Evolutionary conservation across 2,888 invertebrate genomes (phyloP).

Genomic region (Sabatieria punctata): DNA sequence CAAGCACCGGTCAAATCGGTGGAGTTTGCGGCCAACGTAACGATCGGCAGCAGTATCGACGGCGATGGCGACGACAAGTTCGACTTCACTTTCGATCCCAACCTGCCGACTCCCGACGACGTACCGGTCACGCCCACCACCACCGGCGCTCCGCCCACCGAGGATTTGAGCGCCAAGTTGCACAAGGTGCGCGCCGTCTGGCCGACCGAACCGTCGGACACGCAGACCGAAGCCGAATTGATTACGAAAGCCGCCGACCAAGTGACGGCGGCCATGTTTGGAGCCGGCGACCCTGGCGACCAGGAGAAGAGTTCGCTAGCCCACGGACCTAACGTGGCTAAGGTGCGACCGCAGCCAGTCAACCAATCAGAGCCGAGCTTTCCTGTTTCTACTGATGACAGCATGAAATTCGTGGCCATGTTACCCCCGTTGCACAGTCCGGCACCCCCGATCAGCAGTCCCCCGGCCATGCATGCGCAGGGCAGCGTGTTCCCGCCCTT

Average conservation of each 20-base stretch:
- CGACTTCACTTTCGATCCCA: slow-evolving; percentile 68
- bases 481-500: too few relatives aligned
- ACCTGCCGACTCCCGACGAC: slow-evolving; percentile 3
- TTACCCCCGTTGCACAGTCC: too few relatives aligned
- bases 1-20: background rate
- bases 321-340: slow-evolving; percentile 8
- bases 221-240: background rate
- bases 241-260: background rate
- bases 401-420: too few relatives aligned
- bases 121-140: background rate
- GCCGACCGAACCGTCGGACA: background rate
- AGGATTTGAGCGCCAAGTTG: background rate
- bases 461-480: too few relatives aligned
- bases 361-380: background rate
- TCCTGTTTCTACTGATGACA: too few relatives aligned
- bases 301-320: background rate
- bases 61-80: slow-evolving; percentile 43
- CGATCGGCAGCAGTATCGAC: background rate
- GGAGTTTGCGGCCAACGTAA: slow-evolving; percentile 1
- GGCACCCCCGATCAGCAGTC: too few relatives aligned
- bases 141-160: background rate
- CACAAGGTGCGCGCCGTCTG: slow-evolving; percentile 1
- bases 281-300: too few relatives aligned
- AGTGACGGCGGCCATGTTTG: background rate
- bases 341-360: slow-evolving; percentile 8